Evolutionary conservation across 2,113 vertebrate genomes (phyloP).

Genomic region (Muscicapa adusta): DNA sequence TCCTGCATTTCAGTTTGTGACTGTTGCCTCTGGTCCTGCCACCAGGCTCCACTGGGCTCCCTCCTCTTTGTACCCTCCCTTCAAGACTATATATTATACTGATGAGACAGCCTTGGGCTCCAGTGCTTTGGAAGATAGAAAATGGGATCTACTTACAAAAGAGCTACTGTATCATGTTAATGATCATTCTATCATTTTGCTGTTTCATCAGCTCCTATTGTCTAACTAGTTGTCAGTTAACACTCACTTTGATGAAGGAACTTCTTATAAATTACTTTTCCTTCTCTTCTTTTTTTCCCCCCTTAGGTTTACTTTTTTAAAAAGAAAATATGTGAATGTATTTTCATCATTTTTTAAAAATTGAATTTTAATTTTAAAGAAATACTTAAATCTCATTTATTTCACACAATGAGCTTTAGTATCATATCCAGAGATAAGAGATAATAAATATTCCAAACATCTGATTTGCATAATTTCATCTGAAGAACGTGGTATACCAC

Average conservation of each 20-base stretch:
- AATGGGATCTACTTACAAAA: neutral
- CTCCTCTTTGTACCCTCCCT: neutral
- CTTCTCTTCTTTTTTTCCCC: neutral
- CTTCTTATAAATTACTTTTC: neutral
- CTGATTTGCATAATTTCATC: neutral
- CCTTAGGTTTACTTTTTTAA: neutral
- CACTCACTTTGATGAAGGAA: neutral
- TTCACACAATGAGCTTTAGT: neutral
- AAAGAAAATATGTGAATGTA: neutral
- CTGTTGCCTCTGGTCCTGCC: neutral
- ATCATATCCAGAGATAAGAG: neutral
- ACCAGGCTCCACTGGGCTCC: neutral
- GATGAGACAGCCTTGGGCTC: neutral
- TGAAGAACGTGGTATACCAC: neutral
- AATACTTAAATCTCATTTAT: neutral
- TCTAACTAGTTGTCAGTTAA: neutral
- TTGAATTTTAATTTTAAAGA: neutral
- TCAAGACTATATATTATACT: neutral
- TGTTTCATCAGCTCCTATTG: neutral
- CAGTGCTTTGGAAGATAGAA: neutral
- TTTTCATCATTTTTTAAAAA: neutral
- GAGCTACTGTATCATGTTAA: neutral
- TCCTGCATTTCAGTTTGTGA: neutral
- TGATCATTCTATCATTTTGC: neutral
- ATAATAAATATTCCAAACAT: neutral